Conservation (phyloP, 1,140 invertebrate genomes). For the Vanessa tameamea region DNA sequence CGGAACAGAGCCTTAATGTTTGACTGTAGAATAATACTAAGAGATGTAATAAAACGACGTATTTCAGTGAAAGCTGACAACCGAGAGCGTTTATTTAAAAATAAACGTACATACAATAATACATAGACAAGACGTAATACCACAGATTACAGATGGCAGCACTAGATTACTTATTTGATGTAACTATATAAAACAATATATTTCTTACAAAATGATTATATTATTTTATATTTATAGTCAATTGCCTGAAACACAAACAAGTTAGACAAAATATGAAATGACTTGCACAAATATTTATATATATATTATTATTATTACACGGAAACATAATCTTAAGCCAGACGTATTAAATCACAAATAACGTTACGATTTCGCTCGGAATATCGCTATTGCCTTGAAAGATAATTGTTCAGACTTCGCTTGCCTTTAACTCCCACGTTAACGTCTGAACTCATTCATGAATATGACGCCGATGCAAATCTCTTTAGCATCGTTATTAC, state of each 20-base stretch:
- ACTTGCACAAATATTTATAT: background rate
- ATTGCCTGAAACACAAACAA: background rate
- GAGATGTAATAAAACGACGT: too few relatives aligned
- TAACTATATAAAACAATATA: too few relatives aligned
- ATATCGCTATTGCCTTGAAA: background rate
- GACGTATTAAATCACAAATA: background rate
- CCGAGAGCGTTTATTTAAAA: too few relatives aligned
- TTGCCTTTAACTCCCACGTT: background rate
- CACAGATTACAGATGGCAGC: too few relatives aligned
- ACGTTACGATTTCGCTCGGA: background rate
- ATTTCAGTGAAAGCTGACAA: too few relatives aligned
- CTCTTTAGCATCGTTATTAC: background rate
- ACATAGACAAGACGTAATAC: too few relatives aligned
- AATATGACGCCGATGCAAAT: background rate
- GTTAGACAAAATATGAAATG: background rate
- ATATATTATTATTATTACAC: background rate
- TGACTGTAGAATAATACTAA: too few relatives aligned
- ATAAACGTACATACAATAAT: too few relatives aligned
- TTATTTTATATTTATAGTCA: background rate
- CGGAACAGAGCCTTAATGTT: background rate
- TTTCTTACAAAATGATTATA: too few relatives aligned
- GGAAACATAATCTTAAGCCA: background rate
- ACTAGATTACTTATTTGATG: too few relatives aligned
- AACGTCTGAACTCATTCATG: background rate
- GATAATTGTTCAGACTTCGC: background rate